Evolutionary conservation across 2,888 invertebrate species (phyloP).

Genomic region (Aromia moschata): DNA sequence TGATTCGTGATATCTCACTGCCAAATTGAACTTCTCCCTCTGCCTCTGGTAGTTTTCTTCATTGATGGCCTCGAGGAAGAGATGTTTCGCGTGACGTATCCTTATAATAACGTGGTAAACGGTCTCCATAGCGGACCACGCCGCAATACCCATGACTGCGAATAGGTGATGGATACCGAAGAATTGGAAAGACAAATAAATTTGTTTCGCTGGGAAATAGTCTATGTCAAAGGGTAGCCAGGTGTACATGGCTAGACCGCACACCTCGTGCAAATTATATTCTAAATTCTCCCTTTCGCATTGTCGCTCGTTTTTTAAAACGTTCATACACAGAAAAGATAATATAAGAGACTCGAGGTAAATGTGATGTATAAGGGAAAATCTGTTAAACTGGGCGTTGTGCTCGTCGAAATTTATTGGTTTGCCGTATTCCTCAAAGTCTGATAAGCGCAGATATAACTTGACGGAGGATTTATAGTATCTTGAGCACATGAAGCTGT

Average conservation of each 20-base stretch:
- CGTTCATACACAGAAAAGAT: slow-evolving; percentile 21
- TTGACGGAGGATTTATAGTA: slow-evolving; percentile 17
- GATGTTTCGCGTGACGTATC: slow-evolving; percentile 4
- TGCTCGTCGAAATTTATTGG: slow-evolving; percentile 31
- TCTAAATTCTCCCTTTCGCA: slow-evolving; percentile 26
- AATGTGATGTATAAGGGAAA: slow-evolving; percentile 25
- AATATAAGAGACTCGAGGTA: slow-evolving; percentile 27
- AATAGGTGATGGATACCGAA: slow-evolving; percentile 30
- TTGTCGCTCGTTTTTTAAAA: slow-evolving; percentile 14
- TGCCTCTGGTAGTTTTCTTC: slow-evolving; percentile 18
- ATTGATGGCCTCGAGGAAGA: slow-evolving; percentile 28
- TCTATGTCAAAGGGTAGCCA: slow-evolving; percentile 38
- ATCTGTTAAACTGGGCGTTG: slow-evolving; percentile 27
- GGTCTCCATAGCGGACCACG: slow-evolving; percentile 23
- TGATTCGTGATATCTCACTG: slow-evolving; percentile 27
- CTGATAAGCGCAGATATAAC: slow-evolving; percentile 27
- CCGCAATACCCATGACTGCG: slow-evolving; percentile 23
- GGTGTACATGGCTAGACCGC: slow-evolving; percentile 31
- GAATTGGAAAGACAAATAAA: slow-evolving; percentile 26
- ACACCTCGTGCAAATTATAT: slow-evolving; percentile 26
- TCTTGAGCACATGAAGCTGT: slow-evolving; percentile 20
- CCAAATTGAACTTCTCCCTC: slow-evolving; percentile 31
- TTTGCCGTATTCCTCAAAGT: slow-evolving; percentile 32
- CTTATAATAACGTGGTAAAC: background rate
- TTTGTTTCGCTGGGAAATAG: slow-evolving; percentile 31